Percentiles rank a stretch among this genome's conserved stretches.
These are phyloP conservation scores for Muricea muricata DNA, from an alignment of 92 coral and sea anemone species.

Conservation along the genomic window DNA sequence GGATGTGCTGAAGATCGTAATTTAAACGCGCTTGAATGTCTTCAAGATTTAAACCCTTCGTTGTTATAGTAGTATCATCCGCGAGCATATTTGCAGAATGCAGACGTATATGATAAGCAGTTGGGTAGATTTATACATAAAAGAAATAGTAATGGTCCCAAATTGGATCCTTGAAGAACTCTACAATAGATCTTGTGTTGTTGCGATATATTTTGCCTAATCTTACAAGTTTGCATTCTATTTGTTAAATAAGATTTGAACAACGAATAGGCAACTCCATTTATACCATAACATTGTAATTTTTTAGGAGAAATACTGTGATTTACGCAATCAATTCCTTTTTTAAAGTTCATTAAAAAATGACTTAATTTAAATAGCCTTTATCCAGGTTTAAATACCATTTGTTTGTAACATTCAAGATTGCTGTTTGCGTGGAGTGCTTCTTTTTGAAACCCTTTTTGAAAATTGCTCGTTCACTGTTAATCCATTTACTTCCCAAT, in stretches of 20 bases:
- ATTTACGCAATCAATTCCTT: background rate
- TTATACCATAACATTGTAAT: background rate
- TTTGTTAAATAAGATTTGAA: background rate
- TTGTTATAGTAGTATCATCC: background rate
- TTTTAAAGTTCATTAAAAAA: background rate
- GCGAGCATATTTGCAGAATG: background rate
- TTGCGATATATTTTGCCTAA: background rate
- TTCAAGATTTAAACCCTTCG: no score
- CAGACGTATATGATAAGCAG: background rate
- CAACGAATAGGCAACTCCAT: background rate
- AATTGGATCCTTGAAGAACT: background rate
- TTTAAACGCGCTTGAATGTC: no score
- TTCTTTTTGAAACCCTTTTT: background rate
- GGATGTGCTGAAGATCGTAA: no score
- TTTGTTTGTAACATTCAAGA: background rate
- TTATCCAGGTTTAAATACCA: background rate
- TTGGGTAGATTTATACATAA: background rate
- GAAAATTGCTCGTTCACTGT: background rate
- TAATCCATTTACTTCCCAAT: background rate
- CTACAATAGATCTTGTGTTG: background rate
- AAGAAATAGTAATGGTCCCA: background rate
- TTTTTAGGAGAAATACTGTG: background rate
- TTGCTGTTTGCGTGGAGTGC: background rate
- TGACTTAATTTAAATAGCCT: background rate
- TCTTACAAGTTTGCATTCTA: background rate